Conservation (phyloP, 1,140 invertebrate species). For the Calycopis cecrops region DNA sequence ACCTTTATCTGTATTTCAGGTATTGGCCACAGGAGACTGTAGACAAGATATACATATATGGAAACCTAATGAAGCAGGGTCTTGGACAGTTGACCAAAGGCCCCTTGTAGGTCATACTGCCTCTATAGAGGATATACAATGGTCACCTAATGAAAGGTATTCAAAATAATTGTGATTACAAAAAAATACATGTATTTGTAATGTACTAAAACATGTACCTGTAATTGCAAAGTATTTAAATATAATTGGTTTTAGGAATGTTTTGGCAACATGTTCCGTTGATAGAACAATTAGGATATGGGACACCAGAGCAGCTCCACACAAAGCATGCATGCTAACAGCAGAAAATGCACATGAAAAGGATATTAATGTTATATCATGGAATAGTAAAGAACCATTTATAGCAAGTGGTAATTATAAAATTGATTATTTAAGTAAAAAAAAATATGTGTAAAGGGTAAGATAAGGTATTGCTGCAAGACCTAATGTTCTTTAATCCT, state of each 20-base stretch:
- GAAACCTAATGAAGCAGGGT: constrained; percentile 83
- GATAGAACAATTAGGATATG: constrained; percentile 94
- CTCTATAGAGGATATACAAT: constrained; percentile 98
- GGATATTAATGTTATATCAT: constrained; percentile 98
- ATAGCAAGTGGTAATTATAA: constrained; percentile 84
- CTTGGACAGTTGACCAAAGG: constrained; percentile 93
- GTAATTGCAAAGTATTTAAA: not conserved
- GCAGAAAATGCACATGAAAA: constrained; percentile 89
- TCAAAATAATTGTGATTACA: not conserved
- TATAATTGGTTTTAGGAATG: constrained; percentile 75
- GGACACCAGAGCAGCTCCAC: constrained; percentile 90
- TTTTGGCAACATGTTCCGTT: constrained; percentile 96
- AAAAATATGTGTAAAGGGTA: not conserved
- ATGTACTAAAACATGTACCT: not conserved
- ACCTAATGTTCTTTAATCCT: not conserved
- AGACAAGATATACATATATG: constrained; percentile 95
- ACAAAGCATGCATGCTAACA: constrained; percentile 95
- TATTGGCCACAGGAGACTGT: constrained; percentile 92
- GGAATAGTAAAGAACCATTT: constrained; percentile 95
- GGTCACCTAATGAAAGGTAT: constrained; percentile 95
- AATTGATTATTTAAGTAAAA: not conserved
- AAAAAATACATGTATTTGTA: not conserved
- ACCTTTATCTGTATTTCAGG: constrained; percentile 67
- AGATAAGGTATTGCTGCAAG: no score
- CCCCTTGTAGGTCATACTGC: constrained; percentile 90